Base-by-base conservation (phyloP, 2,797 vertebrate species). In the Ctenosaura bakeri region DNA sequence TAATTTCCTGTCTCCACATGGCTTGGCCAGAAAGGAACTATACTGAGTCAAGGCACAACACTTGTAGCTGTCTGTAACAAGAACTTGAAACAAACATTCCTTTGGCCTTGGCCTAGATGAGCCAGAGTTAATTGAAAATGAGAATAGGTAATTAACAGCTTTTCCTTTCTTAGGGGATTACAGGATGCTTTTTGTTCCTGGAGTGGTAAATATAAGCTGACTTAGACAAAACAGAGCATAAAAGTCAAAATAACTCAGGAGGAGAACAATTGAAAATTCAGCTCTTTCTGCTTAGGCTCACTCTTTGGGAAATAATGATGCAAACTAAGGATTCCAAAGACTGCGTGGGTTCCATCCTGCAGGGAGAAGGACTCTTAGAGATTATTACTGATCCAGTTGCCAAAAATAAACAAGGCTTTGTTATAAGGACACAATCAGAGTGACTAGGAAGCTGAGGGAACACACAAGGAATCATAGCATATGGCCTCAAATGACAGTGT, bases 121-220 rank as follows among this genome's bases (percentile, higher is more conserved):
- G 84, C 64, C 71, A 92, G 91, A 84, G 69, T 91, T 71, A 93
- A 90, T 1, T 90, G 78, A 92, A 95, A 95, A 95, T 20, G 80
- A 92, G 95, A 94, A 89, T 88, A 83, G 91, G 59, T 92, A 94
- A 95, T 95, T 93, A 95, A 92, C 71, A 90, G 38, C 84, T 52
- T 89, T 52, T 88, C 92, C 26, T 94, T 50, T 71, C 46, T 87
- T 92, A 91, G 66, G 18, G 64, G 26, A 86, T 83, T 89, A 92
- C n/a, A 95, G 52, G 91, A 96, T 92, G 82, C 3, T 86, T 90
- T 94, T 94, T 92, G 46, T 88, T 93, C 93, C 78, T 76, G 85
- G 76, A 88, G 52, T 86, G 52, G 18, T 91, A 73, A 93, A 76
- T 6, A 84, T 83, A 94, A 92, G 35, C 77, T 88, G 18, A 66